Evolutionary conservation across 2,113 vertebrate genomes (phyloP).

Genomic region (Greenwoodochromis staneri): DNA sequence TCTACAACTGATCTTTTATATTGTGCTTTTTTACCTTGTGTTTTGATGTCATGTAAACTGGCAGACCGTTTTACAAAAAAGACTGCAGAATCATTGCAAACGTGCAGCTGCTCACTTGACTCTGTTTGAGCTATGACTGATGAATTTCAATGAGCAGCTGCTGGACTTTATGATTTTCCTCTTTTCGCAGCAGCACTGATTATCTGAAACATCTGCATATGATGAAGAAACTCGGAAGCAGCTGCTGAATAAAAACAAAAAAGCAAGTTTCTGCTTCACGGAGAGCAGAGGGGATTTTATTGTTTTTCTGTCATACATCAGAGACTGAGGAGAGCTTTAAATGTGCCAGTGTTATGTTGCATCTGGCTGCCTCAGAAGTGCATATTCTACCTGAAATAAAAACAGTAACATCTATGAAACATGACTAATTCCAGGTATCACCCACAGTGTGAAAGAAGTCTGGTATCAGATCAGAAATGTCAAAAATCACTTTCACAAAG

Average conservation of each 20-base stretch:
- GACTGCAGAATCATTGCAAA: not conserved
- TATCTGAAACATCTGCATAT: constrained; percentile 1
- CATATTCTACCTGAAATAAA: not conserved
- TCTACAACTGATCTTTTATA: not conserved
- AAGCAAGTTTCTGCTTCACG: not conserved
- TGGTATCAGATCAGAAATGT: not conserved
- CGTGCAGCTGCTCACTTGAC: not conserved
- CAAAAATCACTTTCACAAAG: not conserved
- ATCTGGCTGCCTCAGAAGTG: not conserved
- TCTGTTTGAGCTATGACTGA: not conserved
- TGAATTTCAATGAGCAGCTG: constrained; percentile 16
- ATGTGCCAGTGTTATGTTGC: not conserved
- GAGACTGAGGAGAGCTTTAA: not conserved
- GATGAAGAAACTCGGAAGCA: not conserved
- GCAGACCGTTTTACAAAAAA: not conserved
- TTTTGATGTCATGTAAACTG: not conserved
- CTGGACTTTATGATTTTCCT: not conserved
- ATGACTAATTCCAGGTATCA: not conserved
- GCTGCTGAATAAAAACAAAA: not conserved
- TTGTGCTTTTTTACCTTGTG: not conserved
- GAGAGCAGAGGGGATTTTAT: not conserved
- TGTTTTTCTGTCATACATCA: not conserved
- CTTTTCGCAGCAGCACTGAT: not conserved
- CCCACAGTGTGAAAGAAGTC: not conserved
- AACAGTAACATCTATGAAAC: not conserved